phyloP scores from a whole-genome alignment of 2,797 vertebrate genomes.

The Thunnus albacares region DNA sequence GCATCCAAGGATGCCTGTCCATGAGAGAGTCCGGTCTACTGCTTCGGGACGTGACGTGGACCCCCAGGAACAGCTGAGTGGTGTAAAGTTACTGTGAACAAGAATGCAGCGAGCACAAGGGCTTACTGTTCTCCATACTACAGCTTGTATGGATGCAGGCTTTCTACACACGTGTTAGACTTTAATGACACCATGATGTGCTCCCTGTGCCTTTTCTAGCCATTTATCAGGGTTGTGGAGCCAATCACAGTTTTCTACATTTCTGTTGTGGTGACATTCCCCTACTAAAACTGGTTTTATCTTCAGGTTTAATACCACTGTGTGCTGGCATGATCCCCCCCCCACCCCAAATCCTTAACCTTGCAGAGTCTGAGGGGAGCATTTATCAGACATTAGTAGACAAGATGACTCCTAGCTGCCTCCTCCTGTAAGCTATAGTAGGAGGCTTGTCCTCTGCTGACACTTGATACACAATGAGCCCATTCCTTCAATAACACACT shows the following conservation, averaged over 20 bases:
- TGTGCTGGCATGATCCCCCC: neutral
- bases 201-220: constrained; percentile 3
- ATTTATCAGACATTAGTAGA: constrained; percentile 57
- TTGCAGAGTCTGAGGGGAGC: constrained; percentile 21
- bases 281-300: constrained; percentile 29
- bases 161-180: constrained; percentile 27
- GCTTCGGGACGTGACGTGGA: constrained; percentile 45
- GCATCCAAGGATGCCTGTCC: constrained; percentile 52
- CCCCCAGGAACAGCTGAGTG: constrained; percentile 78
- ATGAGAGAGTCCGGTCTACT: constrained; percentile 41
- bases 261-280: neutral
- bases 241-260: neutral
- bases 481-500: constrained; percentile 36
- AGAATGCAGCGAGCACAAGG: constrained; percentile 72
- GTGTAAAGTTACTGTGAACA: constrained; percentile 78
- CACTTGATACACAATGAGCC: constrained; percentile 47
- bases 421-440: constrained; percentile 35
- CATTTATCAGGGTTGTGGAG: constrained; percentile 12
- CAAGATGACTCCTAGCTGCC: constrained; percentile 38
- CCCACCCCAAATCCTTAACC: constrained; percentile 36
- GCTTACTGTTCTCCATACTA: constrained; percentile 65
- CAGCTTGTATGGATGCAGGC: constrained; percentile 26
- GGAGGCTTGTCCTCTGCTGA: constrained; percentile 53
- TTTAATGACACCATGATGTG: constrained; percentile 29
- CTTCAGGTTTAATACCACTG: constrained; percentile 12